Percentiles rank a stretch among this genome's conserved stretches.
phyloP scores from a whole-genome alignment of 1,140 invertebrate species.

The Propsilocerus akamusi region DNA sequence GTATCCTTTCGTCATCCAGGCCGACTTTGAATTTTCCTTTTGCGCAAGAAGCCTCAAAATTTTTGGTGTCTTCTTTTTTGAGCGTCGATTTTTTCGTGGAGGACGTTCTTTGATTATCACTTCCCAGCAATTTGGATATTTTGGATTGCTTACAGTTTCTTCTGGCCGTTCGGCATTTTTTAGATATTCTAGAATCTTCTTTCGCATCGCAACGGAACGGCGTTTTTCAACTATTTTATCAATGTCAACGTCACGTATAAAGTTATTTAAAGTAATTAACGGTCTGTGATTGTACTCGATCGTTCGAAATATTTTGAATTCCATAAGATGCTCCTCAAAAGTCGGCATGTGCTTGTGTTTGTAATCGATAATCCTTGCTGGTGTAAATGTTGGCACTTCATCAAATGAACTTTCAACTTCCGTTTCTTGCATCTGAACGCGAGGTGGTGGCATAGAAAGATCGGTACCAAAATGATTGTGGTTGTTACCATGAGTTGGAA shows the following conservation, averaged over 20 bases:
- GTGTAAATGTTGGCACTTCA: background rate
- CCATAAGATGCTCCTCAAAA: background rate
- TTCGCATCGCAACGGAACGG: background rate
- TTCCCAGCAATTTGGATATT: background rate
- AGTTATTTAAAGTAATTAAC: background rate
- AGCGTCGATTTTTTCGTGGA: background rate
- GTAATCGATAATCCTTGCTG: background rate
- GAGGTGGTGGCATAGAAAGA: background rate
- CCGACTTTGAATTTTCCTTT: constrained; percentile 2
- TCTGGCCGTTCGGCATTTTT: background rate
- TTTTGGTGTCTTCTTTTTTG: background rate
- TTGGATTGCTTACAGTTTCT: background rate
- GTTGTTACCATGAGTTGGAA: background rate
- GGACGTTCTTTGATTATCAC: background rate
- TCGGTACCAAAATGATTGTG: background rate
- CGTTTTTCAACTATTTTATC: background rate
- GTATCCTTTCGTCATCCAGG: constrained; percentile 1
- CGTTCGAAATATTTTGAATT: background rate
- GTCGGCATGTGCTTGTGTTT: background rate
- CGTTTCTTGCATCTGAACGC: too few relatives aligned
- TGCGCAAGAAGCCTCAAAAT: background rate
- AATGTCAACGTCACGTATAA: background rate
- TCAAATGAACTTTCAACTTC: background rate
- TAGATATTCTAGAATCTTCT: constrained; percentile 1
- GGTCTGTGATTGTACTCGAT: background rate